phyloP scores from a whole-genome alignment of 2,888 invertebrate species.

The Bruchidius siliquastri region DNA sequence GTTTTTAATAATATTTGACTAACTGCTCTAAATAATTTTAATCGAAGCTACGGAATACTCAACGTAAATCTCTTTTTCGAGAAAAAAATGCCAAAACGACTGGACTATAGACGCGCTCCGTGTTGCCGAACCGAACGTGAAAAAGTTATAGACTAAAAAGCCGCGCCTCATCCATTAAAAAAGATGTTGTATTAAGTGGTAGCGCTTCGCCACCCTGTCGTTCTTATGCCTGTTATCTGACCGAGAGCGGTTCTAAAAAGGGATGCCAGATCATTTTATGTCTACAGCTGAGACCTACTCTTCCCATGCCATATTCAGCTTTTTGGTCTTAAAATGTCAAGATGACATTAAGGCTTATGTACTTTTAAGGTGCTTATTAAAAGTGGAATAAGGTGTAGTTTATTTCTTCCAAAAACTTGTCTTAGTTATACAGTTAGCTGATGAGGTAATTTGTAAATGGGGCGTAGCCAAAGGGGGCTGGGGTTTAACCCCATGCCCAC shows the following conservation, averaged over 20 bases:
- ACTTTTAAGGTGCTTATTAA: not conserved
- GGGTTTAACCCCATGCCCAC: no score
- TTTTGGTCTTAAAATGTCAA: not conserved
- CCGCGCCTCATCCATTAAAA: conserved; percentile 25
- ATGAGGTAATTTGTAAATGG: no score
- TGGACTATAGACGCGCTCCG: not conserved
- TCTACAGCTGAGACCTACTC: not conserved
- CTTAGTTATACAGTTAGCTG: no score
- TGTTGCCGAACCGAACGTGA: not conserved
- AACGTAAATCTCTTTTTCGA: no score
- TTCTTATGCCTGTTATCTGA: conserved; percentile 34
- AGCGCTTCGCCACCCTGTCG: conserved; percentile 39
- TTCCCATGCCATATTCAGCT: not conserved
- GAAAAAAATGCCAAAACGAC: no score
- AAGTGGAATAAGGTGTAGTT: not conserved
- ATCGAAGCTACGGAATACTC: no score
- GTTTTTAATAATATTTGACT: no score
- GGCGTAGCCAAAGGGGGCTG: no score
- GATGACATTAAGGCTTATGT: not conserved
- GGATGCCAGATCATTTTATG: not conserved
- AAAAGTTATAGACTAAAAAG: conserved; percentile 12
- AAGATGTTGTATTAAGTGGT: conserved; percentile 31
- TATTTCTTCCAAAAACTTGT: no score
- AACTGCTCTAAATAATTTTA: no score
- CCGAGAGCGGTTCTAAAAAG: conserved; percentile 4